Evolutionary conservation across 2,113 vertebrate species (phyloP).

Genomic region (Vicugna pacos): DNA sequence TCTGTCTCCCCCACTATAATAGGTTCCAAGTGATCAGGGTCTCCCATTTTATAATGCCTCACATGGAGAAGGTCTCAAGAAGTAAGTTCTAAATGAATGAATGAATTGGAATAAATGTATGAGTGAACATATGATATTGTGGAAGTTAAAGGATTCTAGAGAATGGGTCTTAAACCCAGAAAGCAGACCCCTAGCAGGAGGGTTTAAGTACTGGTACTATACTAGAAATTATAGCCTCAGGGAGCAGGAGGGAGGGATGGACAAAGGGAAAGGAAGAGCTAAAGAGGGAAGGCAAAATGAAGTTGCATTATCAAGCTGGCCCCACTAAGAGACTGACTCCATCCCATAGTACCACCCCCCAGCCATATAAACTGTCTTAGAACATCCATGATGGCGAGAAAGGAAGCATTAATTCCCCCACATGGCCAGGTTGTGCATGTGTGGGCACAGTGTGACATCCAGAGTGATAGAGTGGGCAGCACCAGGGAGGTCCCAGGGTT

Average conservation of each 20-base stretch:
- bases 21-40: background rate
- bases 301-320: background rate
- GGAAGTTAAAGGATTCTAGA: background rate
- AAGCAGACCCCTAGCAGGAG: background rate
- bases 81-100: background rate
- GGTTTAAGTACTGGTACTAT: background rate
- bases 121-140: background rate
- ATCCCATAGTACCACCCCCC: background rate
- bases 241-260: background rate
- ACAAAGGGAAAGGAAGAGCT: background rate
- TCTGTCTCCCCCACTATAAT: background rate
- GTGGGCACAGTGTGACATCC: background rate
- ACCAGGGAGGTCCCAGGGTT: background rate
- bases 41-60: background rate
- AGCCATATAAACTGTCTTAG: background rate
- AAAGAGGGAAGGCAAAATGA: background rate
- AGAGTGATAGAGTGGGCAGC: background rate
- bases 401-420: background rate
- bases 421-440: background rate
- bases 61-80: background rate
- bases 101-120: background rate
- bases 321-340: background rate
- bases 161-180: background rate
- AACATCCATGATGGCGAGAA: background rate
- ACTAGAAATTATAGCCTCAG: background rate